Conservation (phyloP, 2,797 vertebrate species). For the Pseudochirops cupreus region DNA sequence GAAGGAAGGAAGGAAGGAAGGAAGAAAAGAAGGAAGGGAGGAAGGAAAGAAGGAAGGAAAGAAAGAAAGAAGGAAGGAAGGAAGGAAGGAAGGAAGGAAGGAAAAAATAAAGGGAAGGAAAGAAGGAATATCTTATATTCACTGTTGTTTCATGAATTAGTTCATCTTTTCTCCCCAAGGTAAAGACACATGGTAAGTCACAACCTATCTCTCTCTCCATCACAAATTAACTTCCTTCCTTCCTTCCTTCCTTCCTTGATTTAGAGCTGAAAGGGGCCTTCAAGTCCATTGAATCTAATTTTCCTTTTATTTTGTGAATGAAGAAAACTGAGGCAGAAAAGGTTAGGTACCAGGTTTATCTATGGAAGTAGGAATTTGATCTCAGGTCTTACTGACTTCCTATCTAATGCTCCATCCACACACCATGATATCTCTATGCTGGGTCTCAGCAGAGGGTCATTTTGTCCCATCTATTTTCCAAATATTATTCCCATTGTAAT, state of each 20-base stretch:
- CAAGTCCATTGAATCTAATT: neutral
- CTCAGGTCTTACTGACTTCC: neutral
- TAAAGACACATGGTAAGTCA: too few relatives aligned
- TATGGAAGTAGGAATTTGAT: neutral
- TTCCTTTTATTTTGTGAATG: neutral
- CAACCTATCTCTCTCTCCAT: too few relatives aligned
- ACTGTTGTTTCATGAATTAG: too few relatives aligned
- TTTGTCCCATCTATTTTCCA: neutral
- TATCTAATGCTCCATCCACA: neutral
- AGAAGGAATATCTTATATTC: too few relatives aligned
- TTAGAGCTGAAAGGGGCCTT: neutral
- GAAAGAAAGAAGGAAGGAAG: too few relatives aligned
- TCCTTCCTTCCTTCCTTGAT: accelerated
- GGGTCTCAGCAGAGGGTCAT: neutral
- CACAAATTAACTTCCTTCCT: too few relatives aligned
- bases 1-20: too few relatives aligned
- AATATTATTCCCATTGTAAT: neutral
- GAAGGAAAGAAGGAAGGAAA: too few relatives aligned
- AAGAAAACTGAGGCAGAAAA: neutral
- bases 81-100: too few relatives aligned
- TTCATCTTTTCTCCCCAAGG: too few relatives aligned
- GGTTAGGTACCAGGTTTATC: neutral
- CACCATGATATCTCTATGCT: neutral
- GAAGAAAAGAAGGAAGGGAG: too few relatives aligned
- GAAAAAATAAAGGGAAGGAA: too few relatives aligned